Percentiles rank a stretch among this genome's conserved stretches.
Conservation (phyloP, 2,888 invertebrate species). For the Caenorhabditis imperialis region DNA sequence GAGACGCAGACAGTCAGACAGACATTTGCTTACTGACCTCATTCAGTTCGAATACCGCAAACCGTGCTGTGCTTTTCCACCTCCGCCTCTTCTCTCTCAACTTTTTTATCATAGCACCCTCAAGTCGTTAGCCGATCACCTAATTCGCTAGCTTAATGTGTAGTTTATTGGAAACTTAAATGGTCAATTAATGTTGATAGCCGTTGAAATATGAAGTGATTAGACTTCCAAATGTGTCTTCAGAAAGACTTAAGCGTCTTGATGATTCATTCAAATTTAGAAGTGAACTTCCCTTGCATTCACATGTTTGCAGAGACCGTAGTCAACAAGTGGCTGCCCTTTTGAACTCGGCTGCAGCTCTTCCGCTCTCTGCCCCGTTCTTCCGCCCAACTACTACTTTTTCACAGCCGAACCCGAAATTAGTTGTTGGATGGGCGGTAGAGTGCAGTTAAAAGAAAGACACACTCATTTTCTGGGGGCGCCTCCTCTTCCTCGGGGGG, state of each 20-base stretch:
- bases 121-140: too few species aligned
- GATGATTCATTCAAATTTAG: too few species aligned
- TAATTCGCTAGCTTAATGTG: too few species aligned
- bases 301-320: too few species aligned
- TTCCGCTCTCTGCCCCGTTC: background rate
- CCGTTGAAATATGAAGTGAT: too few species aligned
- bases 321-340: too few species aligned
- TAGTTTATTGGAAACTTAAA: too few species aligned
- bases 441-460: conserved; percentile 35
- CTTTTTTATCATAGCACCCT: conserved; percentile 15
- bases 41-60: conserved; percentile 43
- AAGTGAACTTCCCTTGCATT: too few species aligned
- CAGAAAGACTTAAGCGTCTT: too few species aligned
- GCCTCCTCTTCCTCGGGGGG: conserved; percentile 10
- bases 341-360: background rate
- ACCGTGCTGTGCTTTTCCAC: conserved; percentile 41
- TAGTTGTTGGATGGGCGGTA: conserved; percentile 34
- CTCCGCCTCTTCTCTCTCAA: too few species aligned
- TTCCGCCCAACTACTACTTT: conserved; percentile 25
- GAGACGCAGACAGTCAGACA: conserved; percentile 38
- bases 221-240: too few species aligned
- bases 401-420: conserved; percentile 30
- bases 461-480: conserved; percentile 40
- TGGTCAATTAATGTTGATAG: too few species aligned
- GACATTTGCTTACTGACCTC: conserved; percentile 43